Conservation (phyloP, 2,888 invertebrate species). For the Dicranocentrus wangi region DNA sequence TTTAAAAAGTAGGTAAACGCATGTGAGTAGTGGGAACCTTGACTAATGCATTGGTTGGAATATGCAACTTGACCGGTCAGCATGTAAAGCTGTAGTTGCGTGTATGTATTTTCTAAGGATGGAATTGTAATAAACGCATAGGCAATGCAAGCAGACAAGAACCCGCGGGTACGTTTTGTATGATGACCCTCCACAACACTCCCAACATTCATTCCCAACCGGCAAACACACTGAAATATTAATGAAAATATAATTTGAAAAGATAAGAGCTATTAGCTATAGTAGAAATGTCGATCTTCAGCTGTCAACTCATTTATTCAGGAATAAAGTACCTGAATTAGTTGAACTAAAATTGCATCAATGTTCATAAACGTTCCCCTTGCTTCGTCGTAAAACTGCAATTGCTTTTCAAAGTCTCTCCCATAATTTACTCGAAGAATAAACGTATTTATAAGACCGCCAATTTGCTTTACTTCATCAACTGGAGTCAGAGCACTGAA, state of each 20-base stretch:
- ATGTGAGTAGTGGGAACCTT: conserved; percentile 82
- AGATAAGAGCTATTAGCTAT: too few relatives aligned
- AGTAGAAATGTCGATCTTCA: too few relatives aligned
- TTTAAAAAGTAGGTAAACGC: too few relatives aligned
- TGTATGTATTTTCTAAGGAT: conserved; percentile 87
- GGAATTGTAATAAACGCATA: conserved; percentile 97
- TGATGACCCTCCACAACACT: conserved; percentile 84
- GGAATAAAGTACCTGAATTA: conserved; percentile 83
- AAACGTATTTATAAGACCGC: conserved; percentile 86
- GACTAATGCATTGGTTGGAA: conserved; percentile 91
- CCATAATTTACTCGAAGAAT: conserved; percentile 88
- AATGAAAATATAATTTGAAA: neutral
- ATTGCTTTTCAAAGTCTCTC: conserved; percentile 90
- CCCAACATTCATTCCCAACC: conserved; percentile 82
- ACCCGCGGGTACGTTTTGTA: conserved; percentile 86
- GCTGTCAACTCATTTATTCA: neutral
- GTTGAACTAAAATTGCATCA: conserved; percentile 87
- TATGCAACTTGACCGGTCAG: conserved; percentile 91
- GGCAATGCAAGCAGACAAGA: conserved; percentile 94
- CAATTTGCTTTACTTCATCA: conserved; percentile 91
- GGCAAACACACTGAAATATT: conserved; percentile 84
- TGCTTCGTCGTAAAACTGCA: conserved; percentile 94
- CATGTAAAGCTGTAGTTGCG: conserved; percentile 88
- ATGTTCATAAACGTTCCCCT: conserved; percentile 92
- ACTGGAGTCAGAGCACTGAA: conserved; percentile 90